phyloP scores from a whole-genome alignment of 2,888 invertebrate genomes.

The Tipula vernalis region DNA sequence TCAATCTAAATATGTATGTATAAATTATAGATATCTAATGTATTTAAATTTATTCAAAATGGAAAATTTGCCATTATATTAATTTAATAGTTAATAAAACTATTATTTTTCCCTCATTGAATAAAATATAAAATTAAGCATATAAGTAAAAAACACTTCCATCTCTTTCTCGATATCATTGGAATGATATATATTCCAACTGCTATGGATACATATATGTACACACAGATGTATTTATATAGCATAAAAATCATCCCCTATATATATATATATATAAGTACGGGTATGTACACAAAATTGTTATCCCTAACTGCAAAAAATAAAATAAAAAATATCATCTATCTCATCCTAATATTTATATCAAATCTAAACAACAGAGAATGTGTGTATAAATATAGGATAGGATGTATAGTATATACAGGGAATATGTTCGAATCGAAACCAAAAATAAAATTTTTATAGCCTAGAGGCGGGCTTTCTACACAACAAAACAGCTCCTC shows the following conservation, averaged over 20 bases:
- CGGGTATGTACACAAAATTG: not conserved
- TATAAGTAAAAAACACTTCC: not conserved
- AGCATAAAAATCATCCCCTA: not conserved
- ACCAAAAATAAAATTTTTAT: slow-evolving; percentile 4
- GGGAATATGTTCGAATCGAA: not conserved
- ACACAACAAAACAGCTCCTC: not conserved
- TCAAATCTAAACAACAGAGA: not conserved
- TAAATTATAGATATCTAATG: not conserved
- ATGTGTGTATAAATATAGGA: not conserved
- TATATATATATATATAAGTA: not conserved
- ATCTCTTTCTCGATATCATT: not conserved
- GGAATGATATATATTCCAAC: not conserved
- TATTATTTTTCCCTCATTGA: not conserved
- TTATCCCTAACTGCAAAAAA: not conserved
- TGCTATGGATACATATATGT: not conserved
- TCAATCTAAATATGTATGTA: not conserved
- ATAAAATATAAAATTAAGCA: not conserved
- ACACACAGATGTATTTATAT: not conserved
- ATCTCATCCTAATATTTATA: not conserved
- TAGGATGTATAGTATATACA: not conserved
- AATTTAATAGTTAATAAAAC: not conserved
- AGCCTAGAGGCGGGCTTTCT: slow-evolving; percentile 12
- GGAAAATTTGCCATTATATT: not conserved
- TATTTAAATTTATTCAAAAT: slow-evolving; percentile 4
- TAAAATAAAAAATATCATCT: not conserved